Evolutionary conservation across 2,797 vertebrate species (phyloP).

Genomic region (Ambastaia sidthimunki): DNA sequence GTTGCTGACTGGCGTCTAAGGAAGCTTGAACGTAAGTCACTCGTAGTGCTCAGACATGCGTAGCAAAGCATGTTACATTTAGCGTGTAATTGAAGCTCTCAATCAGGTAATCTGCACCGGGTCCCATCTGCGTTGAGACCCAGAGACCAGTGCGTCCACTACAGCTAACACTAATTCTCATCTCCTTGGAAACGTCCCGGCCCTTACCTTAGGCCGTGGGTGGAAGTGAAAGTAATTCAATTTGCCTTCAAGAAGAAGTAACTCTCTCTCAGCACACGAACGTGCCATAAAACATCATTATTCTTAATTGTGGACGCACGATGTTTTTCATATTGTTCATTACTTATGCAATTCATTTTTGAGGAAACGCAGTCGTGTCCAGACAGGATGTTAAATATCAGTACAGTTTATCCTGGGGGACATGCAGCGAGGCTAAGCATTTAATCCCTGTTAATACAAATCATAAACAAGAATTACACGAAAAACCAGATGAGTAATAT

Average conservation of each 20-base stretch:
- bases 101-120: constrained; percentile 28
- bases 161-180: constrained; percentile 43
- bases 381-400: constrained; percentile 23
- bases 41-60: neutral
- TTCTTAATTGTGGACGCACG: constrained; percentile 50
- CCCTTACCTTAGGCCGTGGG: constrained; percentile 49
- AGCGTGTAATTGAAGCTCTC: neutral
- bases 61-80: neutral
- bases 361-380: constrained; percentile 64
- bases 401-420: neutral
- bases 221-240: constrained; percentile 56
- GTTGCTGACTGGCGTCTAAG: neutral
- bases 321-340: constrained; percentile 44
- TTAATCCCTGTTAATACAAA: constrained; percentile 18
- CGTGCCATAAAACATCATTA: constrained; percentile 44
- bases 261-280: constrained; percentile 45
- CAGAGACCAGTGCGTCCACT: constrained; percentile 17
- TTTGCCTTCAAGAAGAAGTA: constrained; percentile 47
- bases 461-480: neutral
- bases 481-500: neutral
- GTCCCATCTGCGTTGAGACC: constrained; percentile 13
- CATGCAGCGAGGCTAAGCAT: neutral
- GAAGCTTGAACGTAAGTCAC: neutral
- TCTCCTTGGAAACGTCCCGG: constrained; percentile 46
- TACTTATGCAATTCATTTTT: constrained; percentile 62